Evolutionary conservation across 2,797 vertebrate genomes (phyloP), one percentile per base, ranked within the genome.

Genomic region (Phoxinus dragarum): DNA sequence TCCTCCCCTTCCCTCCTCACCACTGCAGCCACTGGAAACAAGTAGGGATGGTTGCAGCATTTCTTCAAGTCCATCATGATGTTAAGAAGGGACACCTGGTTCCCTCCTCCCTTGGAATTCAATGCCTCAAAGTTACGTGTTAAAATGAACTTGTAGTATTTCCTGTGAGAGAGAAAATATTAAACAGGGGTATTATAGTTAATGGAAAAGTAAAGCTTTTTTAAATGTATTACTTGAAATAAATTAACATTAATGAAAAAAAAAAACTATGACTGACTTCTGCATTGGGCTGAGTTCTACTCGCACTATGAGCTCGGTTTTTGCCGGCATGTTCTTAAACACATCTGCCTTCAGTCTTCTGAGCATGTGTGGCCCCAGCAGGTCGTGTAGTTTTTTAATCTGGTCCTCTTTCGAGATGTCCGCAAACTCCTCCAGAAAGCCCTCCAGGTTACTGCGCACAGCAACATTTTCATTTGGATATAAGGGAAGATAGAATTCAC

Each of bases 11-110:
- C 81, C 38, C 54, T 19, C 8, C 95, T 17, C 92, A 99, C 98
- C 97, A 98, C 95, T 0, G 98, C 97, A 0, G 98, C 98, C 90
- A 99, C 98, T 0, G 98, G 98, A 89, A 99, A 99, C 90, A 99
- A 96, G 92, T 99, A 99, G 0, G 98, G 98, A 71, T 99, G 98
- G 88, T 99, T 99, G 89, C 98, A 99, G 89, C 98, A 99, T 89
- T 99, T 99, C 95, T 99, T 99, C 93, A 99, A 93, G 91, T 99
- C 98, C 98, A 99, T 99, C 98, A 99, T 99, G 89, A 99, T 99
- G 93, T 99, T 99, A 52, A 99, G 97, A 89, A 99, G 93, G 0
- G 98, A 99, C 86, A 99, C 98, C 90, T 99, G 98, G 93, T 98
- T 99, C 38, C 98, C 98, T 0, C 98, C 98, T 0, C 98, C 97